phyloP scores from a whole-genome alignment of 2,888 invertebrate species.

The Acanthosoma haemorrhoidale region DNA sequence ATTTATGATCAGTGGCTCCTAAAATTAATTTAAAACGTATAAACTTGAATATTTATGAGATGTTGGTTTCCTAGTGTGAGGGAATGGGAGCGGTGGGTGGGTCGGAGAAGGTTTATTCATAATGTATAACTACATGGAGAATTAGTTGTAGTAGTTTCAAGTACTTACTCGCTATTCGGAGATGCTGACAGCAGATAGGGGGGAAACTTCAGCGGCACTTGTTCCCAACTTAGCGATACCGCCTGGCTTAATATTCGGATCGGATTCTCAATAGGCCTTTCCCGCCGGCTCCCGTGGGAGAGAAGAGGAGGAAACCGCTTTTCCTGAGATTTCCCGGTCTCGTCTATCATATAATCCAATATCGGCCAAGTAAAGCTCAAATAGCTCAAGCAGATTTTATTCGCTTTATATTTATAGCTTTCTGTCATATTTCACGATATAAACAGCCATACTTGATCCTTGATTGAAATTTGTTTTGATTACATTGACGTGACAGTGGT shows the following conservation, averaged over 20 bases:
- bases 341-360: too few species aligned
- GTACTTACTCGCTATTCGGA: constrained; percentile 2
- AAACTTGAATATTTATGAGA: constrained; percentile 11
- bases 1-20: not conserved
- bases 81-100: not conserved
- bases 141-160: constrained; percentile 10
- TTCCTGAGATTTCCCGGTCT: too few species aligned
- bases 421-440: too few species aligned
- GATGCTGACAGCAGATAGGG: not conserved
- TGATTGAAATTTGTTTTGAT: too few species aligned
- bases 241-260: not conserved
- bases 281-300: not conserved
- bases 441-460: too few species aligned
- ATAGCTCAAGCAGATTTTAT: too few species aligned
- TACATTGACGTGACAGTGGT: too few species aligned
- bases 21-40: constrained; percentile 7
- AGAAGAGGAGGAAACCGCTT: too few species aligned
- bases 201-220: not conserved
- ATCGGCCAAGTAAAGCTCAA: too few species aligned
- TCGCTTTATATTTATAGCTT: too few species aligned
- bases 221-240: not conserved
- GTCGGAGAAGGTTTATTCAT: too few species aligned
- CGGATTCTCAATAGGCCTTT: not conserved
- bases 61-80: not conserved
- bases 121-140: constrained; percentile 10